phyloP scores from a whole-genome alignment of 1,140 invertebrate genomes.

The Heliothis subflexa region DNA sequence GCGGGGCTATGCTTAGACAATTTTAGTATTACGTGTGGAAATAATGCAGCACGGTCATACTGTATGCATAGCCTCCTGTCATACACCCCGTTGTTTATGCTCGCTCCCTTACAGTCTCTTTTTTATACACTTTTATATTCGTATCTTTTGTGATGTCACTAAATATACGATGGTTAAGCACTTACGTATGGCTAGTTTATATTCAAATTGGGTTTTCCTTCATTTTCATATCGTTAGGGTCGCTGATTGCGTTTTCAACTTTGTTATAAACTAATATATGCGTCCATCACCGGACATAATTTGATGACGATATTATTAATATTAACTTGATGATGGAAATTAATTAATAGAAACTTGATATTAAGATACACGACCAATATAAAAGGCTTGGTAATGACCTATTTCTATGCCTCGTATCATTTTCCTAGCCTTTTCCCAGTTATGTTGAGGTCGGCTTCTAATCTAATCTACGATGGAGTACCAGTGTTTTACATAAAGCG shows the following conservation, averaged over 20 bases:
- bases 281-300: constrained; percentile 21
- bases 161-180: constrained; percentile 25
- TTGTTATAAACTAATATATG: constrained; percentile 27
- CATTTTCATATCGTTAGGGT: constrained; percentile 30
- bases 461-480: too few relatives aligned
- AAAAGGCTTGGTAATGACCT: too few relatives aligned
- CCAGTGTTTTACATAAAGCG: too few relatives aligned
- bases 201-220: constrained; percentile 41
- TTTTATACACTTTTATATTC: constrained; percentile 42
- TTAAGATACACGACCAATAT: too few relatives aligned
- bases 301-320: not conserved
- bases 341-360: too few relatives aligned
- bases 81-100: constrained; percentile 62
- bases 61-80: constrained; percentile 65
- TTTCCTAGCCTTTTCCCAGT: too few relatives aligned
- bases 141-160: constrained; percentile 21
- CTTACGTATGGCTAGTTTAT: constrained; percentile 34
- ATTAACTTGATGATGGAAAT: not conserved
- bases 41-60: constrained; percentile 76
- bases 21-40: constrained; percentile 82
- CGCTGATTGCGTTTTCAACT: constrained; percentile 30
- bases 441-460: too few relatives aligned
- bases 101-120: constrained; percentile 39
- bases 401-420: too few relatives aligned
- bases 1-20: constrained; percentile 81